These are phyloP conservation scores for Sycophaga agraensis DNA, from an alignment of 1,140 invertebrate species.

Conservation along the genomic window DNA sequence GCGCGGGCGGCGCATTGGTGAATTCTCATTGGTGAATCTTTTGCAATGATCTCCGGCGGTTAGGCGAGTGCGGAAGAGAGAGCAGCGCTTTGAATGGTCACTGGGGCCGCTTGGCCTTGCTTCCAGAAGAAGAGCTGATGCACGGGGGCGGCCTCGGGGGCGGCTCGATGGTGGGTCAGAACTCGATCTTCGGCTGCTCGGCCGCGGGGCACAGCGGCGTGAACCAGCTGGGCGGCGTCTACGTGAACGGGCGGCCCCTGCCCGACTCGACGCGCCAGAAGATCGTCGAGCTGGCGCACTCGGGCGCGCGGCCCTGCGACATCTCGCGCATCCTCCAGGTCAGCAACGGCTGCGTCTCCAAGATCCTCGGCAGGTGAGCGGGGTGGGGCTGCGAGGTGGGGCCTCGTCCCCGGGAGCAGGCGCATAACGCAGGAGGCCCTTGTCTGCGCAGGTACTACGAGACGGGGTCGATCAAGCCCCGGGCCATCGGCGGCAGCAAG, in stretches of 20 bases:
- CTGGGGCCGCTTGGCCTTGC: conserved; percentile 26
- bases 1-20: too few relatives aligned
- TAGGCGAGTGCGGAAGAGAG: too few relatives aligned
- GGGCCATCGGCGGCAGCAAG: conserved; percentile 94
- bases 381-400: too few relatives aligned
- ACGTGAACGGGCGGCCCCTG: conserved; percentile 95
- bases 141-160: conserved; percentile 53
- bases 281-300: conserved; percentile 97
- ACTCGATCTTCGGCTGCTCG: conserved; percentile 73
- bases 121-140: conserved; percentile 58
- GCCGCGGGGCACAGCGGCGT: conserved; percentile 92
- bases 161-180: conserved; percentile 59
- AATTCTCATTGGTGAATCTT: too few relatives aligned
- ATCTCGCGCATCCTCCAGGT: conserved; percentile 96
- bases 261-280: conserved; percentile 96
- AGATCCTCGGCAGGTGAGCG: conserved; percentile 89
- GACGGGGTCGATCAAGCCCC: conserved; percentile 94
- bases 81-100: not conserved
- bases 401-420: too few relatives aligned
- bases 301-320: conserved; percentile 95
- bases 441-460: conserved; percentile 84
- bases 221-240: conserved; percentile 97
- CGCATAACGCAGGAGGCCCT: not conserved
- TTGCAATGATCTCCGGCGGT: too few relatives aligned
- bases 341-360: conserved; percentile 94